Evolutionary conservation across 2,888 invertebrate genomes (phyloP), one percentile per base, ranked within the genome.

Genomic region (Pycnomerus fuliginosus): DNA sequence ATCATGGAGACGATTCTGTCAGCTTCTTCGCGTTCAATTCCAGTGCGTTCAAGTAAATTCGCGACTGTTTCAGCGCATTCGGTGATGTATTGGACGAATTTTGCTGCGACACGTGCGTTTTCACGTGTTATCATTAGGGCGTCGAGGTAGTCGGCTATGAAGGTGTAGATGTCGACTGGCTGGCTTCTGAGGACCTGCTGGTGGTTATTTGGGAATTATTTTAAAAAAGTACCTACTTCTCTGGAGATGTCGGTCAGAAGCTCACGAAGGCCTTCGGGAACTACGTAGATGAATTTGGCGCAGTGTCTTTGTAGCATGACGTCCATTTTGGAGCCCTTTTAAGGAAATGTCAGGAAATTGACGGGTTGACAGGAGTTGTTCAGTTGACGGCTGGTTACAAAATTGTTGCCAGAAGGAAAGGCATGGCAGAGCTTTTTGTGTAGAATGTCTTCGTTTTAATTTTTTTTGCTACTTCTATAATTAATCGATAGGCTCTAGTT

Each of bases 171-270:
- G 43, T 85, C 72, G 20, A 68, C 61, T 0, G 88, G 87, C 59
- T 85, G 82, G 8, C 75, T 75, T 50, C 85, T 74, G n/a, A 88
- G 65, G 1, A 87, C 85, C 82, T 84, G 55, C 17, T 48, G 33
- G 37, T n/a, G 25, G n/a, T n/a, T n/a, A n/a, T n/a, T n/a, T n/a
- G n/a, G n/a, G n/a, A n/a, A n/a, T n/a, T n/a, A n/a, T n/a, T n/a
- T n/a, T n/a, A 14, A n/a, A 34, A 30, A 14, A 10, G 12, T 36
- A 36, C 13, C n/a, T 67, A 82, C 83, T 73, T 87, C 87, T 48
- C 87, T 78, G 0, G 84, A 79, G 50, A 88, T 85, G 65, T 88
- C 87, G 29, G 78, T 74, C 74, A 87, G 81, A 28, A 88, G 67
- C 60, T 87, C 87, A 3, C 76, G 74, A 2, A 87, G 68, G 0